Percentiles rank a stretch among this genome's conserved stretches.
These are phyloP conservation scores for Heliothis virescens DNA, from an alignment of 1,140 invertebrate genomes.

Conservation along the genomic window DNA sequence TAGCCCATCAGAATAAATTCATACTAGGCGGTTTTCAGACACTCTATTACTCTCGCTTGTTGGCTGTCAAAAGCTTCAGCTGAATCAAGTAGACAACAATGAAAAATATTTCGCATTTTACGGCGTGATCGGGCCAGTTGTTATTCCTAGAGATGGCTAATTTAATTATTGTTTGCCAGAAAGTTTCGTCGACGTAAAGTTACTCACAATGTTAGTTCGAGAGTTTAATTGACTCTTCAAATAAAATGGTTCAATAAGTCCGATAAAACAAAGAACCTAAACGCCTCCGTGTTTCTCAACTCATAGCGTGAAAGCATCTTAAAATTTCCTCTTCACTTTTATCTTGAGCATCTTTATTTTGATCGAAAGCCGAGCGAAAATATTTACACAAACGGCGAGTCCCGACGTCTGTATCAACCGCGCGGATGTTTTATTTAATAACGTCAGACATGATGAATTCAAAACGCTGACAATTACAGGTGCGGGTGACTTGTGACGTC, in stretches of 20 bases:
- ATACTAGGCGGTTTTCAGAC: conserved; percentile 50
- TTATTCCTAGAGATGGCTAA: not conserved
- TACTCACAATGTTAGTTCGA: conserved; percentile 1
- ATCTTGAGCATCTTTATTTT: conserved; percentile 22
- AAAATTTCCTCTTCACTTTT: conserved; percentile 17
- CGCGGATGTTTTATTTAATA: conserved; percentile 41
- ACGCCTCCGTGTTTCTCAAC: not conserved
- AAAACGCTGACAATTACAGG: conserved; percentile 56
- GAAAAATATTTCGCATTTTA: not conserved
- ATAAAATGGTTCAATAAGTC: conserved; percentile 26
- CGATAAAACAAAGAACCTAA: conserved; percentile 17
- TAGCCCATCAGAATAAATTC: conserved; percentile 54
- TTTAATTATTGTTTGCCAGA: conserved; percentile 6
- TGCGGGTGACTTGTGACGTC: conserved; percentile 50
- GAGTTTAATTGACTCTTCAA: conserved; percentile 21
- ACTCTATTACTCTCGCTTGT: conserved; percentile 16
- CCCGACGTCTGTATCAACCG: conserved; percentile 27
- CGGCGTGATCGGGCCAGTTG: not conserved
- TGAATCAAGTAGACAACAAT: conserved; percentile 12
- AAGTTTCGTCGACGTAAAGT: not conserved
- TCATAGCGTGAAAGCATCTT: conserved; percentile 17
- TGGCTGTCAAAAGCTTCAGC: conserved; percentile 11
- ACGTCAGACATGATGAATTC: conserved; percentile 52
- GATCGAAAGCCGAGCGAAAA: conserved; percentile 28
- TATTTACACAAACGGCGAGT: not conserved